Evolutionary conservation across 1,140 invertebrate species (phyloP).

Genomic region (Apocrypta bakeri): DNA sequence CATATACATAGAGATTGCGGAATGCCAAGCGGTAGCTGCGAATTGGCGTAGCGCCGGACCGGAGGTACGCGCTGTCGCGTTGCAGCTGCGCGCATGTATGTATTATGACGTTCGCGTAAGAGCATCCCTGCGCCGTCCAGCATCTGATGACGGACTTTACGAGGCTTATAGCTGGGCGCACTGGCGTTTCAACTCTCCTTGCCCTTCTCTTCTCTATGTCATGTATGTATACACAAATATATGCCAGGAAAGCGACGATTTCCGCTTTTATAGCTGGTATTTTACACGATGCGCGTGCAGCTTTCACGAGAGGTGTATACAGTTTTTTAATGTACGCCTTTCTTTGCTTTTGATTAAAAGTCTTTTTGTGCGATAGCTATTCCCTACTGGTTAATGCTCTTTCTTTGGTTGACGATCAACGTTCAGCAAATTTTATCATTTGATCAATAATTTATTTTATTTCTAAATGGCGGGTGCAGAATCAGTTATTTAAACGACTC

Average conservation of each 20-base stretch:
- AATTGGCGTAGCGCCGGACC: background rate
- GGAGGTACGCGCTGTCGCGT: constrained; percentile 7
- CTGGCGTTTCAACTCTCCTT: background rate
- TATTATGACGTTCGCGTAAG: constrained; percentile 4
- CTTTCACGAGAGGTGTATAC: background rate
- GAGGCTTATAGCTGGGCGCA: background rate
- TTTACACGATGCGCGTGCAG: background rate
- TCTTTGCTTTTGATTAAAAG: background rate
- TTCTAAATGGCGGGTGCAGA: too few species aligned
- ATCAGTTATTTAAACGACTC: too few species aligned
- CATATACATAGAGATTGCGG: background rate
- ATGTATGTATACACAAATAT: background rate
- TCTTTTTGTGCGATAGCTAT: background rate
- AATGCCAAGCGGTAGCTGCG: background rate
- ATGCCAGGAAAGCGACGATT: background rate
- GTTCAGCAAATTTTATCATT: too few species aligned
- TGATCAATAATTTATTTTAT: too few species aligned
- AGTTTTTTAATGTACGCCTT: background rate
- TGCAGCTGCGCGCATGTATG: background rate
- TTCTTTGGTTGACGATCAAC: background rate
- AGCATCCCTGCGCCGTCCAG: background rate
- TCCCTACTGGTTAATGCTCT: background rate
- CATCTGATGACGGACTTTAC: constrained; percentile 13
- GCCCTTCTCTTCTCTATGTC: background rate
- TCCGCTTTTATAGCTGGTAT: background rate